Base-by-base conservation (phyloP, 2,797 vertebrate genomes). In the Alouatta caraya region DNA sequence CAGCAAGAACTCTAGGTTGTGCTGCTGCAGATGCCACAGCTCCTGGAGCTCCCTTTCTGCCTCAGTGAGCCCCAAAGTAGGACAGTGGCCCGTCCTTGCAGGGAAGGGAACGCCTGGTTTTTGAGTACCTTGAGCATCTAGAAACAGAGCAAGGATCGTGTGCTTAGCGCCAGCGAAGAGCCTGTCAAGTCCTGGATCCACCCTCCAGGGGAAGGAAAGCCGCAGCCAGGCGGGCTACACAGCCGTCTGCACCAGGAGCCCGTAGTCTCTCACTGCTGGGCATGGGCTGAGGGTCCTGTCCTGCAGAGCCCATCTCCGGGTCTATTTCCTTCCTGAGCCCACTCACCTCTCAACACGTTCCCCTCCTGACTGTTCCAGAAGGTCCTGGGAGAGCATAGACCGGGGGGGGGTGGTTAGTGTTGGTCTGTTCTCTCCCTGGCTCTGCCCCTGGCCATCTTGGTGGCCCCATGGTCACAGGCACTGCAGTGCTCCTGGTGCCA, bases 401-500 rank as follows among this genome's bases (percentile, higher is more conserved):
- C n/a, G n/a, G 37, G 37, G 37, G 37, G 37, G 4, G 6, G 2
- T 21, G 15, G 13, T 19, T 3, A 13, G 37, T 17, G 12, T n/a
- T 39, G 7, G 24, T 9, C 44, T 4, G 30, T 42, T 24, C 26
- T 17, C 57, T 22, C 2, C 9, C 70, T 44, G 5, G 11, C 1
- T 8, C 70, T 5, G 28, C 57, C 10, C 30, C 33, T 2, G 37
- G 52, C 30, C 26, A 8, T 0, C 0, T 0, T 3, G 3, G 50
- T 2, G 6, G 6, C 73, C 26, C 52, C 48, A 67, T 81, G 76
- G 37, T 6, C 88, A 1, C 80, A 30, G 84, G 84, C 39, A 0
- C 75, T n/a, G 70, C 81, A 59, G 17, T 75, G 67, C 73, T 73
- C 9, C 82, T 95, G 95, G 95, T n/a, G 61, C 61, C 61, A 67